Base-by-base conservation (phyloP, 2,797 vertebrate species). In the Erpetoichthys calabaricus region DNA sequence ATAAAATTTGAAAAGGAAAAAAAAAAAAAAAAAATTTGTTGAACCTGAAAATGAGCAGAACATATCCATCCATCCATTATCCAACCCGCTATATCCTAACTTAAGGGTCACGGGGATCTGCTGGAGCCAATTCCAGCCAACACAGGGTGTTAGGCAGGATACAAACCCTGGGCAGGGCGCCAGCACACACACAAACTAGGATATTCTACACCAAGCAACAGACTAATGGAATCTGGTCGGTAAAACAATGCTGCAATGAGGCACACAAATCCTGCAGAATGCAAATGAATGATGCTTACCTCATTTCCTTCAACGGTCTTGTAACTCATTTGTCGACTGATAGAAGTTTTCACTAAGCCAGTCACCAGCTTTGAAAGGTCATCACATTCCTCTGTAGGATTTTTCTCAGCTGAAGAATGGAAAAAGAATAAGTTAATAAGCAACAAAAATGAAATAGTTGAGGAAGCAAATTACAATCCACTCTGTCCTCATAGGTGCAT, bases 361-460 rank as follows among this genome's bases (percentile, higher is more conserved):
- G 87, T 92, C 53, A 97, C 94, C 70, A 98, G 82, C 63, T 90
- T 91, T 53, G 96, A 97, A 68, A 99, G 83, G 6, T 97, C 91
- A 2, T 94, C 92, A 60, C 78, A 89, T 49, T 94, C 94, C 65
- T 92, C 91, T 0, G 63, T 79, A 9, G 85, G 72, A 44, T 67
- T 76, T 63, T 89, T 94, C 69, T 94, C 92, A 68, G 75, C 93
- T 89, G 73, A 57, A 66, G 54, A 8, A 25, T 25, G 25, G 25
- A 25, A 25, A 25, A 25, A 25, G 25, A 25, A 25, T 25, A 44
- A 55, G 43, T 44, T 6, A 44, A 55, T 9, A 4, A 25, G 25
- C 25, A 25, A 51, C 10, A 25, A 58, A 10, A 58, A 47, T 57
- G 7, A 3, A 3, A 9, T 7, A 41, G 49, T 49, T 3, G 9